Evolutionary conservation across 2,888 invertebrate species (phyloP).

Genomic region (Eudasyphora cyanicolor): DNA sequence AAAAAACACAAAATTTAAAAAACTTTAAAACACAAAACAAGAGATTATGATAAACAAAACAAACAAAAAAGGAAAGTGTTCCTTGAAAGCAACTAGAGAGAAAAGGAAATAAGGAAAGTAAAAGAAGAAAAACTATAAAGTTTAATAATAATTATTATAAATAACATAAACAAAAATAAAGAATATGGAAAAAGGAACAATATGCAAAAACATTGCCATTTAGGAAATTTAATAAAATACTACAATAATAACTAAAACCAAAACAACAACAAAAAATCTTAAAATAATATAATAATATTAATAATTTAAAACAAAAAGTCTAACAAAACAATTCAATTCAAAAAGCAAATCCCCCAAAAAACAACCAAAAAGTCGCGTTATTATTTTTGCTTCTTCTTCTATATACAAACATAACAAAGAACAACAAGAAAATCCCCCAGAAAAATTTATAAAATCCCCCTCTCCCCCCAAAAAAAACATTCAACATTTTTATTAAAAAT

Average conservation of each 20-base stretch:
- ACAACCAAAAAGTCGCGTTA: constrained; percentile 46
- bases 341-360: constrained; percentile 51
- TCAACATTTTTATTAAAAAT: constrained; percentile 65
- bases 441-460: constrained; percentile 49
- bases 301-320: constrained; percentile 42
- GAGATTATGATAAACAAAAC: constrained; percentile 34
- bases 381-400: constrained; percentile 66
- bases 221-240: constrained; percentile 62
- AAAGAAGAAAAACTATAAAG: too few species aligned
- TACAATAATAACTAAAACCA: constrained; percentile 68
- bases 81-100: constrained; percentile 37
- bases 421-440: constrained; percentile 68
- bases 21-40: constrained; percentile 62
- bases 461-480: constrained; percentile 65
- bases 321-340: constrained; percentile 62
- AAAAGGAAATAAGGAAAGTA: constrained; percentile 14
- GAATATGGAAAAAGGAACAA: constrained; percentile 61
- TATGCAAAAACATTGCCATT: constrained; percentile 64
- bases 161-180: constrained; percentile 26
- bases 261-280: too few species aligned
- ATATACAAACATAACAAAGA: constrained; percentile 56
- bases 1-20: constrained; percentile 71
- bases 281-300: constrained; percentile 70
- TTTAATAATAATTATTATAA: too few species aligned
- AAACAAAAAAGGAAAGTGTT: constrained; percentile 46